Evolutionary conservation across 1,140 invertebrate genomes (phyloP), one percentile per base, ranked within the genome.

Genomic region (Apolygus lucorum): DNA sequence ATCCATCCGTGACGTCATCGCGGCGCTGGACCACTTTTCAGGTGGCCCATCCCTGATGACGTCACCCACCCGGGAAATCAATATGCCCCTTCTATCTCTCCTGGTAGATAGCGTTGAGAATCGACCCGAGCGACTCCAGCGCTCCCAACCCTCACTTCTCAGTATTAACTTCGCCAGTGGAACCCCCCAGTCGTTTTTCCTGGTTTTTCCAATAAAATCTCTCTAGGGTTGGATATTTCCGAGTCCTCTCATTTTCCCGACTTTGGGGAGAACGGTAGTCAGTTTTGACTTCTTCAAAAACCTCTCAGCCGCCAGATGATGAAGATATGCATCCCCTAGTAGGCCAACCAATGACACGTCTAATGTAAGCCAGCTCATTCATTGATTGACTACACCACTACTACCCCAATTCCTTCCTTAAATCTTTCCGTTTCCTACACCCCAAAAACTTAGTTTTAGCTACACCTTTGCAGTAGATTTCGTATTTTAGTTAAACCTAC

Each of bases 281-380:
- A 4, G 34, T 42, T 42, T 42, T 42, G 4, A 8, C 34, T 4
- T 17, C 4, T 42, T 17, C 34, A 4, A 42, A n/a, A n/a, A n/a
- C n/a, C n/a, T n/a, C 8, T 25, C 24, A 17, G 25, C 25, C 28
- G 29, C 49, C 67, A 28, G 26, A 68, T 68, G 67, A 27, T 21
- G 67, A 68, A 14, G 67, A 68, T 68, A 68, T 68, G 67, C 25
- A 25, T 62, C 28, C 17, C 26, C 25, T 27, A 54, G n/a, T 54
- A 68, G 67, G 25, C 22, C 25, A 28, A 68, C 67, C 67, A 49
- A 68, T 68, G 67, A 62, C 49, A 68, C 67, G 24, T 28, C 25
- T 25, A 68, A 68, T 68, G 67, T 68, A 68, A 68, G 67, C 67
- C 67, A 59, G 25, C 26, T 27, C 67, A 26, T 68, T 68, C 67